phyloP scores from a whole-genome alignment of 2,797 vertebrate genomes.

The Malurus splendens region DNA sequence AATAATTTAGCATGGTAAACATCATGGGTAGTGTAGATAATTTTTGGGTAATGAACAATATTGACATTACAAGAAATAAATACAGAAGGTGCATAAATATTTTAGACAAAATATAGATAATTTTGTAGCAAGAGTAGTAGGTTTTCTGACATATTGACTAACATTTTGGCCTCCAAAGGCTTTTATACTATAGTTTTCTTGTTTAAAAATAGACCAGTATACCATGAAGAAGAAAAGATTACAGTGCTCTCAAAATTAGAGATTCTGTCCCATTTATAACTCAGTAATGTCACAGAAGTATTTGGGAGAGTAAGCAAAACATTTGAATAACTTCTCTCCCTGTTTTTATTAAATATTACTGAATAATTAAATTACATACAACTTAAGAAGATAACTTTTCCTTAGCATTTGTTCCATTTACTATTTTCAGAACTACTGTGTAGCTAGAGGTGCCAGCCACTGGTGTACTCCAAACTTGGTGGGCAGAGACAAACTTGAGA shows the following conservation, averaged over 20 bases:
- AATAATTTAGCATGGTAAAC: background rate
- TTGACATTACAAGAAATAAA: background rate
- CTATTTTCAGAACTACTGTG: background rate
- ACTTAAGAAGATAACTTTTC: background rate
- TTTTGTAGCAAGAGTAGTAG: background rate
- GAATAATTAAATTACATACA: background rate
- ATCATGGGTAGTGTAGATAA: background rate
- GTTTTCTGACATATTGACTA: background rate
- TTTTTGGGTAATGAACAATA: background rate
- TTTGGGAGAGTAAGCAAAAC: background rate
- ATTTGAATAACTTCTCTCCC: background rate
- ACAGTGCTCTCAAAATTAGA: background rate
- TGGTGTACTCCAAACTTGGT: background rate
- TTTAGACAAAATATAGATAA: background rate
- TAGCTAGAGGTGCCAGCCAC: background rate
- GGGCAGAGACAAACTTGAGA: background rate
- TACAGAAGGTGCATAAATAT: background rate
- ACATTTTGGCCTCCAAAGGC: accelerated
- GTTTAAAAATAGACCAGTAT: background rate
- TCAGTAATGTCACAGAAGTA: background rate
- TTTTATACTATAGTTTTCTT: background rate
- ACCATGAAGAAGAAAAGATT: background rate
- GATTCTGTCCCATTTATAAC: background rate
- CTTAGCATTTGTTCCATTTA: background rate
- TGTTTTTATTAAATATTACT: background rate